A percentile compares a stretch with the other conserved stretches of the same genome.
Conservation (phyloP, 1,140 invertebrate species). For the Lucilia sericata region DNA sequence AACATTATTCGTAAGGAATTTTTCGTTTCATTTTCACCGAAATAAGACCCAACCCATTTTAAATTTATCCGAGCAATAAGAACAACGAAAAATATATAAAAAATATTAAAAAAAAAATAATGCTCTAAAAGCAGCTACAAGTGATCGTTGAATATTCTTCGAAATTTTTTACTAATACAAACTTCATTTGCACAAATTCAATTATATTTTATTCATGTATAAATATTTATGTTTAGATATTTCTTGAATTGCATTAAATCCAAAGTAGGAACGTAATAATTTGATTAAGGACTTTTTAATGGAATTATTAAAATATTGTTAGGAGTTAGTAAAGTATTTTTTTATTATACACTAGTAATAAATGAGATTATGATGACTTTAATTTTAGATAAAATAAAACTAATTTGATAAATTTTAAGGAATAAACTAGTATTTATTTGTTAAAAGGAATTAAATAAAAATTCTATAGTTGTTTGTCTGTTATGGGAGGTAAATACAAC, state of each 20-base stretch:
- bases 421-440: no score
- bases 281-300: neutral
- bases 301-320: no score
- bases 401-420: no score
- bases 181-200: neutral
- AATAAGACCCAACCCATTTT: slow-evolving; percentile 44
- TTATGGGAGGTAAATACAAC: no score
- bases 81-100: neutral
- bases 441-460: no score
- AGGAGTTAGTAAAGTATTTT: no score
- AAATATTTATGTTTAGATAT: no score
- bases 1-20: slow-evolving; percentile 10
- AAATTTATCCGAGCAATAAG: slow-evolving; percentile 4
- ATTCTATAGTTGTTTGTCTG: no score
- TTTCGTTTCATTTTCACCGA: slow-evolving; percentile 30
- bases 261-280: neutral
- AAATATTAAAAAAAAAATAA: neutral
- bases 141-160: slow-evolving; percentile 5
- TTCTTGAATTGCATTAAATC: no score
- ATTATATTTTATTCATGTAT: neutral
- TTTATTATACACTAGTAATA: no score
- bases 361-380: no score
- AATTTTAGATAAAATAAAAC: no score
- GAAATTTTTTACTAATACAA: neutral
- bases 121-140: neutral